Evolutionary conservation across 2,797 vertebrate species (phyloP).

Genomic region (Orestias chungarensis): DNA sequence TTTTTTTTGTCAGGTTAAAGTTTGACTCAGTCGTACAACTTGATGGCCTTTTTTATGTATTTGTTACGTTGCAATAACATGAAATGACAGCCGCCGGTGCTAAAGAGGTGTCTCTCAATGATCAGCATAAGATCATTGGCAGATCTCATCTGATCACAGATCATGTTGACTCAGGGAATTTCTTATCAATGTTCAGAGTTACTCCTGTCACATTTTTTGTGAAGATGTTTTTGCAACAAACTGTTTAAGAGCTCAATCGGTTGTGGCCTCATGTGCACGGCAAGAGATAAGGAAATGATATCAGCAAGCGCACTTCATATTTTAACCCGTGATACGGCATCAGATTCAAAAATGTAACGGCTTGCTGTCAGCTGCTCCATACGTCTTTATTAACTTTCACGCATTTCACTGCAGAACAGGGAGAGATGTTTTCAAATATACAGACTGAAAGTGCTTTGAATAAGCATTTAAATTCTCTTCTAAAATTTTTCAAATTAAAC

Average conservation of each 20-base stretch:
- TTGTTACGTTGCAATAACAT: neutral
- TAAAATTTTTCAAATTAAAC: neutral
- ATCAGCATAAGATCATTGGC: too few relatives aligned
- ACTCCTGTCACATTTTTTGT: neutral
- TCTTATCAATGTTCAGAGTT: neutral
- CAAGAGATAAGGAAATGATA: neutral
- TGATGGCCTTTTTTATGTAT: neutral
- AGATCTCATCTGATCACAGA: neutral
- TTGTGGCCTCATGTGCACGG: neutral
- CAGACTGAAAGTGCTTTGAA: neutral
- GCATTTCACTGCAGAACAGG: neutral
- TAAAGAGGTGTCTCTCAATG: neutral
- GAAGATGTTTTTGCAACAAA: neutral
- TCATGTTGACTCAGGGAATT: neutral
- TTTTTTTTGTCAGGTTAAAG: neutral
- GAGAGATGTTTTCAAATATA: neutral
- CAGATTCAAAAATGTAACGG: neutral
- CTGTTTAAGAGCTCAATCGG: neutral
- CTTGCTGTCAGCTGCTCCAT: neutral
- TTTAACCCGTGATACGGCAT: neutral
- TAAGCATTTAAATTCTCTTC: neutral
- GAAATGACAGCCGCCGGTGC: neutral
- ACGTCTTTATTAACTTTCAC: neutral
- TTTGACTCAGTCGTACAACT: neutral
- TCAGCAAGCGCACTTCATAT: neutral